Evolutionary conservation across 2,888 invertebrate species (phyloP), one percentile per base, ranked within the genome.

Genomic region (Netelia inedita): DNA sequence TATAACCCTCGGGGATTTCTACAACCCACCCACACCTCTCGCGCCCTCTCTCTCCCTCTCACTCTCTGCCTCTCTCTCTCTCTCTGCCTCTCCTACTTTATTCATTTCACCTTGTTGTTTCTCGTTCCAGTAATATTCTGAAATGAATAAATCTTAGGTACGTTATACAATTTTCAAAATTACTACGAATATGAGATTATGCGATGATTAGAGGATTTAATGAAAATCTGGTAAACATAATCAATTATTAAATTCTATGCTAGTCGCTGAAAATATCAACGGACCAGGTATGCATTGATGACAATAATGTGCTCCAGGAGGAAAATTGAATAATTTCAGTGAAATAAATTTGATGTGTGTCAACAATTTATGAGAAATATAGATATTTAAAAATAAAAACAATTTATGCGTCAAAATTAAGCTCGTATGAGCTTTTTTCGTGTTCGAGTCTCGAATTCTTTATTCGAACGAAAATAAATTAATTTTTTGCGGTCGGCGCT

Each of bases 51-150:
- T 16, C 16, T 16, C 23, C 59, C n/a, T 43, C 41, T 10, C 73
- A 76, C 23, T 65, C 23, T 19, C 71, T 16, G 21, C 76, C 23
- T 65, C 23, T 19, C 71, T 16, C 35, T 16, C 16, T 21, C 41
- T 59, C n/a, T 43, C 5, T 66, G 23, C 23, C 59, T 82, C 59
- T 16, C 59, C 28, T 78, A 80, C 73, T 68, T 63, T 73, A 61
- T 46, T 23, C 23, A 16, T 14, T 55, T 55, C 28, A n/a, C 50
- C 9, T 23, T 55, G 55, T 11, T 61, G 14, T 61, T 14, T 21
- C 23, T 61, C 23, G 1, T 23, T 61, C 21, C 21, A 61, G 21
- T 23, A 61, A 61, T 61, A 23, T 61, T 11, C 19, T 14, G 10
- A 46, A 46, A 11, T 46, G 2, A 10, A 46, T 11, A 46, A 46